Percentiles rank a stretch among this genome's conserved stretches.
Conservation (phyloP, 2,797 vertebrate species). For the Alcedo atthis region DNA sequence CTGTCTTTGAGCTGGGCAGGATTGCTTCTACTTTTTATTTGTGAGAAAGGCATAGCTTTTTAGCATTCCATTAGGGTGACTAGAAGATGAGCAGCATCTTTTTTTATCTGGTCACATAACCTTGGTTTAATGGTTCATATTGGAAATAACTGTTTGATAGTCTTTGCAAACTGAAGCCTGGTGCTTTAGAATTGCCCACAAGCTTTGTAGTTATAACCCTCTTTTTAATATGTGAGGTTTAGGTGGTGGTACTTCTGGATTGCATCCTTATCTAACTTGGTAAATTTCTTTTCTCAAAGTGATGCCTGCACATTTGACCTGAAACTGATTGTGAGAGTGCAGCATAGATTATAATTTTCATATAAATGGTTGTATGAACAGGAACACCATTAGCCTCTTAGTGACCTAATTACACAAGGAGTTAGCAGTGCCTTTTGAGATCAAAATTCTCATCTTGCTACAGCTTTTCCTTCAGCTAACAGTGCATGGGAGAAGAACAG, state of each 20-base stretch:
- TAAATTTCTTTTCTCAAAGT: not conserved
- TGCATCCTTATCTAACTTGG: not conserved
- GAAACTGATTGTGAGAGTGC: not conserved
- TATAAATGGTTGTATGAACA: not conserved
- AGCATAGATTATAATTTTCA: not conserved
- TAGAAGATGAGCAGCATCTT: not conserved
- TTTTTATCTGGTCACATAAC: not conserved
- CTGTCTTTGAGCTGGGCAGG: not conserved
- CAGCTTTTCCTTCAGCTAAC: slow-evolving; percentile 8
- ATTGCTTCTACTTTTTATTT: not conserved
- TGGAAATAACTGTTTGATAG: not conserved
- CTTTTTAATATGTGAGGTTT: not conserved
- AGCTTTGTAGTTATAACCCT: not conserved
- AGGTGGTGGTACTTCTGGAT: not conserved
- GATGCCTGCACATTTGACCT: not conserved
- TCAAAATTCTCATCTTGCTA: slow-evolving; percentile 5
- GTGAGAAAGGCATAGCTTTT: not conserved
- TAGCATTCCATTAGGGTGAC: not conserved
- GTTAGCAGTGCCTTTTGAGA: not conserved
- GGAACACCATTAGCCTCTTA: slow-evolving; percentile 1
- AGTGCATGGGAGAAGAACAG: not conserved
- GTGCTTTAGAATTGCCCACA: not conserved
- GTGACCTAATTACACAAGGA: not conserved
- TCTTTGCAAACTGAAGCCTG: not conserved
- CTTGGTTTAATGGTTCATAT: not conserved